Evolutionary conservation across 2,113 vertebrate species (phyloP), one percentile per base, ranked within the genome.

Genomic region (Romanogobio albipinnatus): DNA sequence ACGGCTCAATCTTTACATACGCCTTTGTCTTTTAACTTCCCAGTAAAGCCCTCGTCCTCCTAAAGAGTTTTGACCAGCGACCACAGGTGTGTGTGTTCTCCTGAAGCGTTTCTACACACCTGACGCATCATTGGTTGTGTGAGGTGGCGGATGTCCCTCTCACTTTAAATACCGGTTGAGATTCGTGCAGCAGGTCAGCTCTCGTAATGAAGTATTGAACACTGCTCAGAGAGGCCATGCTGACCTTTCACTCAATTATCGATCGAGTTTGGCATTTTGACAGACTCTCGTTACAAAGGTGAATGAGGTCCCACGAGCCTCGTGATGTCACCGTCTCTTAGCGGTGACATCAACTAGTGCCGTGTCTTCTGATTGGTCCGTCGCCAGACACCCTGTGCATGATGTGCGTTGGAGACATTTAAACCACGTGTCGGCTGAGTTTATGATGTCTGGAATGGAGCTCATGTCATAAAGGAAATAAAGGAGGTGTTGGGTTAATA

Each of bases 241-340:
- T 87, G 86, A 89, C 88, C 88, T 87, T 89, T 89, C 62, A 81
- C 88, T 85, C 75, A 26, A 33, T 62, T 84, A 88, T 89, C 80
- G 88, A 86, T 88, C 39, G 43, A 76, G 9, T 81, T 85, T 87
- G 83, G 86, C 86, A 88, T 84, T 83, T 90, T 90, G 86, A 74
- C 81, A 84, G 85, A 56, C 51, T 29, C 73, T 82, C 4, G 74
- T 79, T 87, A 82, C 77, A 82, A 87, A 86, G 86, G 86, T 87
- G 84, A 87, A 51, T 71, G 24, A 36, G 84, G 84, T 68, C 88
- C 70, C 83, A 13, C 6, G 39, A 80, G 85, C 43, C 83, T 3
- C 9, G 22, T 81, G 74, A 85, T 89, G 86, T 87, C 84, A 89
- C 64, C 45, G 76, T 76, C 24, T 59, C 83, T 86, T 51, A 51